Percentiles rank a stretch among this genome's conserved stretches.
These are phyloP conservation scores for Diaphora mendica DNA, from an alignment of 2,888 invertebrate species.

Conservation along the genomic window DNA sequence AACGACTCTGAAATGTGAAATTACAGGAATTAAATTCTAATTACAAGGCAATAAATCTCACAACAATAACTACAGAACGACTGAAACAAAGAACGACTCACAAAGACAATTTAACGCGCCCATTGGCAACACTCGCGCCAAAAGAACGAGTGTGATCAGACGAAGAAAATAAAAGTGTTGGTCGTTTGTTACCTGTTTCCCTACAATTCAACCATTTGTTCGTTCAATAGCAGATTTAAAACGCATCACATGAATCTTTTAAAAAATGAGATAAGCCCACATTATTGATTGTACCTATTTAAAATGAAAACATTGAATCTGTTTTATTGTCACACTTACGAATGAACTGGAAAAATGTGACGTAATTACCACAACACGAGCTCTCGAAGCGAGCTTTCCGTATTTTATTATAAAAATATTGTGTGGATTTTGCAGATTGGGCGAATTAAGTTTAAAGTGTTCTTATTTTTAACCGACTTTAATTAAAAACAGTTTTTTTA, in stretches of 20 bases:
- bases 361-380: slow-evolving; percentile 45
- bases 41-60: slow-evolving; percentile 40
- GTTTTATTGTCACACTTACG: slow-evolving; percentile 69
- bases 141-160: slow-evolving; percentile 58
- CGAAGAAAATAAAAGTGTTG: slow-evolving; percentile 53
- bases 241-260: slow-evolving; percentile 76
- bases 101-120: slow-evolving; percentile 51
- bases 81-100: slow-evolving; percentile 44
- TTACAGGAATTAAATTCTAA: slow-evolving; percentile 11
- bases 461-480: background rate
- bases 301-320: slow-evolving; percentile 76
- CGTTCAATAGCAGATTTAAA: slow-evolving; percentile 76
- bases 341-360: slow-evolving; percentile 70
- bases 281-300: slow-evolving; percentile 81
- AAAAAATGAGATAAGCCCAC: slow-evolving; percentile 76
- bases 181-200: slow-evolving; percentile 67
- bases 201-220: slow-evolving; percentile 73
- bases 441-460: background rate
- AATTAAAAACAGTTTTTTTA: background rate
- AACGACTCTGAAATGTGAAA: background rate
- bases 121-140: slow-evolving; percentile 46
- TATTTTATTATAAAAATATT: slow-evolving; percentile 14
- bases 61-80: slow-evolving; percentile 39
- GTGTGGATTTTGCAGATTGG: background rate
- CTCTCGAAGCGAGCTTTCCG: slow-evolving; percentile 41